phyloP scores from a whole-genome alignment of 2,113 vertebrate genomes.

The Paradisaea rubra region DNA sequence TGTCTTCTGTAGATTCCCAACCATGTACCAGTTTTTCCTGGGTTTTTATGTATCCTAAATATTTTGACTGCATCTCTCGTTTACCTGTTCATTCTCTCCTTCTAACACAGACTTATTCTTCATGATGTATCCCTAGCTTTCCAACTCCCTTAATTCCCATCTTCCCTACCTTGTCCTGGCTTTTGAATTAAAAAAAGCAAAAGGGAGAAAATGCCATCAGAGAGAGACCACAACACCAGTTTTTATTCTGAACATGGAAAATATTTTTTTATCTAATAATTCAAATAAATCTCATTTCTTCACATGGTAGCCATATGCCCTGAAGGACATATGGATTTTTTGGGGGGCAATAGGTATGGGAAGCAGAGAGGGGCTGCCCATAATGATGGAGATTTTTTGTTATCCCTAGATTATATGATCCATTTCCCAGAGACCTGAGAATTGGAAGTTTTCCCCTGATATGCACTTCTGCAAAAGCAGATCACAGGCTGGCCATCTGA shows the following conservation, averaged over 20 bases:
- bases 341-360: neutral
- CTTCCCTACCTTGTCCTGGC: neutral
- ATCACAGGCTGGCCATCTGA: neutral
- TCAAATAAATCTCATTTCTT: neutral
- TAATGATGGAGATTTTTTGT: neutral
- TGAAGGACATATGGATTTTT: neutral
- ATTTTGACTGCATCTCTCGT: neutral
- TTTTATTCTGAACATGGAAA: neutral
- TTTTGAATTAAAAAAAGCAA: neutral
- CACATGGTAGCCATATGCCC: neutral
- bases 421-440: neutral
- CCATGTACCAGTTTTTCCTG: neutral
- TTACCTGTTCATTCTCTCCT: neutral
- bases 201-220: neutral
- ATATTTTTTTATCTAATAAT: neutral
- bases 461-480: neutral
- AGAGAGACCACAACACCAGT: neutral
- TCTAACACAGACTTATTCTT: neutral
- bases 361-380: neutral
- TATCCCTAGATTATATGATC: neutral
- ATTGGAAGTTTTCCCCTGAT: neutral
- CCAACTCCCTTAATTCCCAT: neutral
- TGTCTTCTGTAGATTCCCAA: neutral
- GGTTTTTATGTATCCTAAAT: neutral
- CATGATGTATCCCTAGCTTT: neutral